Base-by-base conservation (phyloP, 2,888 invertebrate species). In the Rhaphigaster nebulosa region DNA sequence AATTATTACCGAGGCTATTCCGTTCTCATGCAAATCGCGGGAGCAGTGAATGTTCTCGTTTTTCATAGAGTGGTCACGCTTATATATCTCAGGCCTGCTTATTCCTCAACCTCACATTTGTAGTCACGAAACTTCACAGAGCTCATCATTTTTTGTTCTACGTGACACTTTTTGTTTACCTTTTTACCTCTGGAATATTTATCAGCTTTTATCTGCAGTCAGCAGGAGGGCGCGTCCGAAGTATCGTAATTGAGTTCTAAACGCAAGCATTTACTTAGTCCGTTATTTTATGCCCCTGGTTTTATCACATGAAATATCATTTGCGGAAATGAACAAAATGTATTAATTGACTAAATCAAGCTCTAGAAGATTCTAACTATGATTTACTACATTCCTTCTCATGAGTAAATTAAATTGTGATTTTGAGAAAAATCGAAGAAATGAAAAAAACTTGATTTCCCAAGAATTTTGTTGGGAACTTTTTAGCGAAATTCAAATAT, bases 91-190 rank as follows among this genome's bases (percentile, higher is more conserved):
- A 41, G 20, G 13, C n/a, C 23, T 45, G 84, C 84, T 45, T 84
- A 84, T 50, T 50, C 45, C 45, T 84, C 45, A 84, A 18, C 15
- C 45, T n/a, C 15, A 12, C 84, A 84, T 84, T 84, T 84, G 84
- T 84, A 84, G 84, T 84, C 84, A 84, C 84, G 84, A 45, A 45
- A 45, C 45, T 76, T 76, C 70, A 76, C 70, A 76, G 38, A 76
- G 45, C 26, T 45, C 45, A 45, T 45, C 45, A 84, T 84, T 84
- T 84, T 84, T 84, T 84, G 84, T 84, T 84, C 50, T 84, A 84
- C 84, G 84, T 84, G 84, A 84, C 84, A 18, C 84, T 84, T 45
- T 84, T 80, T 41, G 80, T 80, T 84, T 84, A 84, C 45, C n/a
- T 45, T n/a, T 84, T 45, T 84, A 84, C 84, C 45, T 50, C n/a